Percentiles rank a stretch among this genome's conserved stretches.
Evolutionary conservation across 2,888 invertebrate species (phyloP).

Genomic region (Ypsolopha sequella): DNA sequence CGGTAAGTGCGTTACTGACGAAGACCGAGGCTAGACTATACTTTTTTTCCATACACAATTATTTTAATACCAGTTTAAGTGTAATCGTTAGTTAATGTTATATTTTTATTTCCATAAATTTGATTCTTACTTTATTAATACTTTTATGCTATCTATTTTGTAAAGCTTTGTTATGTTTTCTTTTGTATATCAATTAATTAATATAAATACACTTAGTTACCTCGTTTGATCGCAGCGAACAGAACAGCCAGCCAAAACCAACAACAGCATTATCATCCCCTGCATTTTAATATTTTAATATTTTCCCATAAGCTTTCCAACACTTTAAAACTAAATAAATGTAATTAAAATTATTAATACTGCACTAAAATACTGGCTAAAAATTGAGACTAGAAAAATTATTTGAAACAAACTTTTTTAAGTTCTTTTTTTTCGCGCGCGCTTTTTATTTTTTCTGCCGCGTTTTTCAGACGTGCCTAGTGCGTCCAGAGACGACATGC

Average conservation of each 20-base stretch:
- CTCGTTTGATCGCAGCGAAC: constrained; percentile 10
- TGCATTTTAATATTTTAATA: not conserved
- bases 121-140: no score
- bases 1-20: no score
- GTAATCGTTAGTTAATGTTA: no score
- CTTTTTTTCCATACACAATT: no score
- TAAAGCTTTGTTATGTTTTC: no score
- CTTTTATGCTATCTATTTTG: no score
- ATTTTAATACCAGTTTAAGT: no score
- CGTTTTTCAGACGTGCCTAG: constrained; percentile 16
- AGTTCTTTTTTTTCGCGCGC: not conserved
- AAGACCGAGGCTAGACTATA: no score
- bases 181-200: no score
- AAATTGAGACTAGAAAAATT: not conserved
- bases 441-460: not conserved
- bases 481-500: constrained; percentile 19
- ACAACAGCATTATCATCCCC: constrained; percentile 8
- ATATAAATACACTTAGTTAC: constrained; percentile 2
- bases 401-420: not conserved
- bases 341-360: not conserved
- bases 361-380: not conserved
- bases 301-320: constrained; percentile 22
- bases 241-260: constrained; percentile 9
- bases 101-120: no score
- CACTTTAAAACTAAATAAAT: not conserved